Conservation (phyloP, 2,888 invertebrate species). For the Blera fallax region DNA sequence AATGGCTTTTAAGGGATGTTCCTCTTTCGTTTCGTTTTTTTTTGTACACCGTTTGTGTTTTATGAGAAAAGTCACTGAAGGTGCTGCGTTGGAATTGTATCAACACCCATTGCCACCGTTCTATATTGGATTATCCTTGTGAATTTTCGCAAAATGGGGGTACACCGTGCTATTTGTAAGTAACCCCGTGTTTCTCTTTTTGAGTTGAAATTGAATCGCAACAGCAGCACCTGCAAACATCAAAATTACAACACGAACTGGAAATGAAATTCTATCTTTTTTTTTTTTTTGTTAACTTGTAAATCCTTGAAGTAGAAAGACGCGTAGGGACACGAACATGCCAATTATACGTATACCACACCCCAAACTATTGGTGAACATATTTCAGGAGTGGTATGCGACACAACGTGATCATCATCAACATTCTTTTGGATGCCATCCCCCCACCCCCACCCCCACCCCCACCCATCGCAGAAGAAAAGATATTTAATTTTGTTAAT, state of each 20-base stretch:
- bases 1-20: constrained; percentile 37
- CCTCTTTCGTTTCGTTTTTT: not conserved
- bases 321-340: constrained; percentile 21
- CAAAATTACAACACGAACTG: constrained; percentile 44
- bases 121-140: constrained; percentile 32
- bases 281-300: too few species aligned
- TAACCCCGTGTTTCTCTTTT: not conserved
- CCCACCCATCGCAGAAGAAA: not conserved
- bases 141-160: not conserved
- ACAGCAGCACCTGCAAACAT: constrained; percentile 38
- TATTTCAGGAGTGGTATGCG: constrained; percentile 2
- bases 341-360: constrained; percentile 30
- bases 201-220: constrained; percentile 28
- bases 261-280: constrained; percentile 20
- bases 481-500: constrained; percentile 64
- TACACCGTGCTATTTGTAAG: constrained; percentile 16
- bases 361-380: constrained; percentile 1
- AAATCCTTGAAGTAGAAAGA: constrained; percentile 1
- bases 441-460: not conserved
- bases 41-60: not conserved
- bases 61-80: constrained; percentile 31
- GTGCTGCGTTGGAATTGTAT: not conserved
- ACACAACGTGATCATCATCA: constrained; percentile 6
- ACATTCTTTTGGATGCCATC: constrained; percentile 26
- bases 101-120: constrained; percentile 18